Evolutionary conservation across 2,797 vertebrate species (phyloP), one percentile per base, ranked within the genome.

Genomic region (Tachyglossus aculeatus): DNA sequence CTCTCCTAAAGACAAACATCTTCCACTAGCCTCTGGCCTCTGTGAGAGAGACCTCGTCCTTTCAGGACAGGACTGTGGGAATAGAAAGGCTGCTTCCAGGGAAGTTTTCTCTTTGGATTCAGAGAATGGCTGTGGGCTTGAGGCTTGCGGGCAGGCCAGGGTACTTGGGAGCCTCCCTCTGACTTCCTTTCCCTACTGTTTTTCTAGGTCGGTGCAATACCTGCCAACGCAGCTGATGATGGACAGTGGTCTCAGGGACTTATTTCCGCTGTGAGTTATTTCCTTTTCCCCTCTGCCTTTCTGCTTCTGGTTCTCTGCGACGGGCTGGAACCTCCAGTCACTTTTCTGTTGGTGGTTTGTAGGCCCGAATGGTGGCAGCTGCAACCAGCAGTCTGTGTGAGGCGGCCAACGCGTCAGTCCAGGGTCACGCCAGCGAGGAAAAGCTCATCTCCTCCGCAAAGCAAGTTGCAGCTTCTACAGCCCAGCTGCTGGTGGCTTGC

Each of bases 181-280:
- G 31, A 60, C 0, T 9, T 5, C 15, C 1, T 1, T 1, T 62
- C 29, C 83, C 63, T 67, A 61, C 16, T 74, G 62, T 54, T 3
- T 24, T 82, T 78, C 39, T 62, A 99, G 98, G 98, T 99, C 78
- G 97, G 98, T 72, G 96, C 96, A 59, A 98, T 95, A 77, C 94
- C 94, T 10, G 97, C 97, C 67, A 99, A 99, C n/a, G 98, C 98
- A 32, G 94, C 95, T 6, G 98, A 99, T 10, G 98, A 99, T 9
- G 98, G 98, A 66, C 98, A 99, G 88, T 99, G 98, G 98, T 99
- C 98, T 13, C 97, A 99, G 81, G 98, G 98, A 71, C 96, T 99
- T 76, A 97, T 99, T 90, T 98, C 97, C 5, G 97, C 97, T 15
- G 97, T 98, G 89, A 96, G 95, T 96, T 69, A 9, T 45, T 32